phyloP scores from a whole-genome alignment of 1,140 invertebrate genomes.

The Drosophila biarmipes region DNA sequence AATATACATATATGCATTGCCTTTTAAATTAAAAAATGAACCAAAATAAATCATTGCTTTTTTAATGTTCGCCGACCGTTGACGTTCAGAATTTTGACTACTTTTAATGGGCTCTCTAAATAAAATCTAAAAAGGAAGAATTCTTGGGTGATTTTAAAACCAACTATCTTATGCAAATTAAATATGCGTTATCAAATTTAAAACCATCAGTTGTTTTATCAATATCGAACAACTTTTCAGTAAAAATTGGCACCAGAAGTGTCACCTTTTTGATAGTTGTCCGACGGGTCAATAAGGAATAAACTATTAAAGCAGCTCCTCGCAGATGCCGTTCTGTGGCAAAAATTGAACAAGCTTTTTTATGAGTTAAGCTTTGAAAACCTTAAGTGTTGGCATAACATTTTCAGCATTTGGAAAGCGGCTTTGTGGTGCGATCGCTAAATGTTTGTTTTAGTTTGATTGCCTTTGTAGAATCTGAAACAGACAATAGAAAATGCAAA shows the following conservation, averaged over 20 bases:
- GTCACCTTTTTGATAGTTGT: constrained; percentile 17
- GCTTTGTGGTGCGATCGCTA: constrained; percentile 19
- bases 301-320: neutral
- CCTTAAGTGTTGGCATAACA: constrained; percentile 13
- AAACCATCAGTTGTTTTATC: too few relatives aligned
- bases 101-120: too few relatives aligned
- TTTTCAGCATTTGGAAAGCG: constrained; percentile 56
- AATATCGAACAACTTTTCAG: neutral
- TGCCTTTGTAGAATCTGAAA: constrained; percentile 49
- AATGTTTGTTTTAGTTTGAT: constrained; percentile 49
- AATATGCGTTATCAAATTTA: neutral
- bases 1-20: too few relatives aligned
- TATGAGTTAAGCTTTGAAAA: constrained; percentile 12
- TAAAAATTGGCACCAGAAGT: neutral
- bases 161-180: neutral
- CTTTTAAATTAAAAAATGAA: too few relatives aligned
- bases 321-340: neutral
- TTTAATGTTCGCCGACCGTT: too few relatives aligned
- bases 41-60: too few relatives aligned
- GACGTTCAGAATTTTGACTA: too few relatives aligned
- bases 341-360: constrained; percentile 18
- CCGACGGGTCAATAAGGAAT: constrained; percentile 23
- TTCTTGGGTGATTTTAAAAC: neutral
- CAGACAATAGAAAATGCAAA: constrained; percentile 73
- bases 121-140: too few relatives aligned